Percentiles rank a stretch among this genome's conserved stretches.
phyloP scores from a whole-genome alignment of 1,140 invertebrate genomes.

The Listronotus bonariensis region DNA sequence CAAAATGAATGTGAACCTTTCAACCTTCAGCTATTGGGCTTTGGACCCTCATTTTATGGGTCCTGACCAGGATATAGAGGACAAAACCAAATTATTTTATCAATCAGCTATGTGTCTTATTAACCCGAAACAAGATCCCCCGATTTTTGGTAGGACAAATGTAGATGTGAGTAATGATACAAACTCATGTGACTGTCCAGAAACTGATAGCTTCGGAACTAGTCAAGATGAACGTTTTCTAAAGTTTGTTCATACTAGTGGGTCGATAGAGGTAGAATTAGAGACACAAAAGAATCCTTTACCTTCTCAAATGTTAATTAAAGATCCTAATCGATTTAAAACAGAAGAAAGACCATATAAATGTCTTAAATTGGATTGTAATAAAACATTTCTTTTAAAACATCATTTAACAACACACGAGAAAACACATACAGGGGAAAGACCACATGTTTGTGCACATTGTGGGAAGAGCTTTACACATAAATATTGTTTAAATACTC shows the following conservation, averaged over 20 bases:
- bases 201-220: not conserved
- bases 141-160: conserved; percentile 10
- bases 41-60: conserved; percentile 23
- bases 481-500: conserved; percentile 82
- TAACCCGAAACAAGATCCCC: conserved; percentile 23
- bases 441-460: conserved; percentile 80
- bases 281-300: conserved; percentile 13
- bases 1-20: conserved; percentile 22
- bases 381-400: conserved; percentile 78
- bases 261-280: conserved; percentile 17
- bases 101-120: conserved; percentile 30
- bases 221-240: conserved; percentile 18
- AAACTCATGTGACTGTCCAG: conserved; percentile 9
- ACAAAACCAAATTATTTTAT: conserved; percentile 19
- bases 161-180: not conserved
- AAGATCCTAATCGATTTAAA: conserved; percentile 21
- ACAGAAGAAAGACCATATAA: conserved; percentile 32
- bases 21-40: conserved; percentile 22
- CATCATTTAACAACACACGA: conserved; percentile 81
- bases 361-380: conserved; percentile 21
- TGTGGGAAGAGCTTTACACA: conserved; percentile 86
- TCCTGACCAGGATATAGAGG: conserved; percentile 9
- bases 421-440: conserved; percentile 78
- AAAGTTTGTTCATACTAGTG: conserved; percentile 17
- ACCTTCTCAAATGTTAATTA: conserved; percentile 20